A percentile compares a stretch with the other conserved stretches of the same genome.
Conservation (phyloP, 2,113 vertebrate genomes). For the Oxyura jamaicensis region DNA sequence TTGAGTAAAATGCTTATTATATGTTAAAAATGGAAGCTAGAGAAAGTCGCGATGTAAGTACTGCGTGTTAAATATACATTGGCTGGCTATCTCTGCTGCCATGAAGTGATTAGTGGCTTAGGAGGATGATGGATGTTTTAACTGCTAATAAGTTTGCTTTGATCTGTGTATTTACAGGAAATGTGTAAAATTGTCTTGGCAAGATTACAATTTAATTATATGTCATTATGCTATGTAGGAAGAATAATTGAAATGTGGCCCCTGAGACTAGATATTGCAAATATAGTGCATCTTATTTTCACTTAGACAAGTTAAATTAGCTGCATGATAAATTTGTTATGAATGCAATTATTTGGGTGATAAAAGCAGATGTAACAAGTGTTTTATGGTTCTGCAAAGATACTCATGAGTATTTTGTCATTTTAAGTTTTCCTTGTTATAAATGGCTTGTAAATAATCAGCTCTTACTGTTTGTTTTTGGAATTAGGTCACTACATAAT, state of each 20-base stretch:
- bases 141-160: slow-evolving; percentile 72
- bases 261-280: slow-evolving; percentile 74
- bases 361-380: slow-evolving; percentile 69
- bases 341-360: slow-evolving; percentile 80
- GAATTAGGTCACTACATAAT: background rate
- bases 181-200: slow-evolving; percentile 73
- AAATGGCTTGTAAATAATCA: slow-evolving; percentile 23
- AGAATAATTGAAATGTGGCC: slow-evolving; percentile 81
- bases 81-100: slow-evolving; percentile 46
- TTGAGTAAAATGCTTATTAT: slow-evolving; percentile 2
- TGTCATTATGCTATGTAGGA: slow-evolving; percentile 76
- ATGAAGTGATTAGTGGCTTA: slow-evolving; percentile 60
- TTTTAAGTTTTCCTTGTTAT: background rate
- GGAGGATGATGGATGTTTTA: slow-evolving; percentile 64
- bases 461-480: background rate
- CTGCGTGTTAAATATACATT: slow-evolving; percentile 48
- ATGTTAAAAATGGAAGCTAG: slow-evolving; percentile 22
- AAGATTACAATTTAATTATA: slow-evolving; percentile 78
- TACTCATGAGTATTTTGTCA: slow-evolving; percentile 27
- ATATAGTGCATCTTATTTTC: slow-evolving; percentile 79
- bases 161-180: slow-evolving; percentile 75
- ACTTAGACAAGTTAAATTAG: slow-evolving; percentile 82
- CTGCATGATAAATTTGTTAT: slow-evolving; percentile 77
- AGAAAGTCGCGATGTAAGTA: slow-evolving; percentile 14
- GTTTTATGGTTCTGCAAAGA: slow-evolving; percentile 30